Conservation (phyloP, 2,113 vertebrate species). For the Amia ocellicauda region DNA sequence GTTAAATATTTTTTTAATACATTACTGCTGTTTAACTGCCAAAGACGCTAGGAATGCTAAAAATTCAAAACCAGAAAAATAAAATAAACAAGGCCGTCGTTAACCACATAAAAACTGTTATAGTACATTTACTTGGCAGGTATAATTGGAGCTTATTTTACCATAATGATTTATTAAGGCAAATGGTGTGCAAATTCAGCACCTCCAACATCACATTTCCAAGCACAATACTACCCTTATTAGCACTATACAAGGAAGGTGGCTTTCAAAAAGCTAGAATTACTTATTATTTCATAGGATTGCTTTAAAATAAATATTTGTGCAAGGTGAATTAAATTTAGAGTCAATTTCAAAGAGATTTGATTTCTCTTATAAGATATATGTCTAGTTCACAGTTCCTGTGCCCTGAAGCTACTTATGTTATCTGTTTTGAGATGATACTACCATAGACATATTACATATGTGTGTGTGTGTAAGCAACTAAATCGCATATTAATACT, state of each 20-base stretch:
- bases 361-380: too few species aligned
- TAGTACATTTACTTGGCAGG: conserved; percentile 74
- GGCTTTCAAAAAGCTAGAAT: conserved; percentile 5
- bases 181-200: conserved; percentile 69
- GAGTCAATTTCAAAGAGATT: conserved; percentile 37
- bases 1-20: too few species aligned
- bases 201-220: neutral
- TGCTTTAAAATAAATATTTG: conserved; percentile 33
- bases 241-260: conserved; percentile 7
- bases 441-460: too few species aligned
- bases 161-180: conserved; percentile 84
- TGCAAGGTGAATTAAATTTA: conserved; percentile 36
- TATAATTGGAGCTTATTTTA: conserved; percentile 81
- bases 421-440: too few species aligned
- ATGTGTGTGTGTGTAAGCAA: too few species aligned
- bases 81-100: conserved; percentile 55
- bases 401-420: too few species aligned
- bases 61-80: conserved; percentile 57
- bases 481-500: too few species aligned
- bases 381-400: too few species aligned
- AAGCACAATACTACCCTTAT: conserved; percentile 10
- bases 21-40: neutral
- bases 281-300: neutral
- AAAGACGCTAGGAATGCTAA: neutral
- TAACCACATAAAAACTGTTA: conserved; percentile 71